phyloP scores from a whole-genome alignment of 2,113 vertebrate genomes.

The Daubentonia madagascariensis region DNA sequence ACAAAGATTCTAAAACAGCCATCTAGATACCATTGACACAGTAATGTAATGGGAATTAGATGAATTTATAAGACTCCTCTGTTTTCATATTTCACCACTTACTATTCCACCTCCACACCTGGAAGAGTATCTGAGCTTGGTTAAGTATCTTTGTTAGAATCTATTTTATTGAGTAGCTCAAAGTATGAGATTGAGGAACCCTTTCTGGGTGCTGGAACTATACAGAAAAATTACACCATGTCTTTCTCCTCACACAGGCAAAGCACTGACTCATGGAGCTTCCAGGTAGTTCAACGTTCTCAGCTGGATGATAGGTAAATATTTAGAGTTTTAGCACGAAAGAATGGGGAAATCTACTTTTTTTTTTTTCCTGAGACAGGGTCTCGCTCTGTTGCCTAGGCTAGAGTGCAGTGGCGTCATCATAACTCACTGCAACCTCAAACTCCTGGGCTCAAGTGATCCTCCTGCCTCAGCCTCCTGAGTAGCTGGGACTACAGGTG shows the following conservation, averaged over 20 bases:
- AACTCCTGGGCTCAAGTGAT: too few species aligned
- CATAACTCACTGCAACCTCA: too few species aligned
- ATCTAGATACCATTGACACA: background rate
- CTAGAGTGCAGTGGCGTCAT: too few species aligned
- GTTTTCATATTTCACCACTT: conserved; percentile 17
- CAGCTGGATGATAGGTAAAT: background rate
- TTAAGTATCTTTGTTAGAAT: conserved; percentile 42
- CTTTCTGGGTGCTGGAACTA: background rate
- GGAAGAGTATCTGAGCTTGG: background rate
- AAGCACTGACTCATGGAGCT: background rate
- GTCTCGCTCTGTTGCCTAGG: too few species aligned
- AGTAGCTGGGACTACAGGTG: too few species aligned
- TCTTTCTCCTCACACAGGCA: background rate
- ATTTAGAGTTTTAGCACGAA: background rate
- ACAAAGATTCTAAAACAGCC: background rate
- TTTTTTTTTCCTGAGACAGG: background rate
- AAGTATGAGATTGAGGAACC: background rate
- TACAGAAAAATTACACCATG: background rate
- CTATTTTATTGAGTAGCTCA: background rate
- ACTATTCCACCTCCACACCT: background rate
- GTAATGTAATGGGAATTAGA: background rate
- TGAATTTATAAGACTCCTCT: background rate
- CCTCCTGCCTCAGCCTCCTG: too few species aligned
- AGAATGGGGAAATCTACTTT: background rate
- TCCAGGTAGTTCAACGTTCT: conserved; percentile 15